phyloP scores from a whole-genome alignment of 2,113 vertebrate genomes.

The Scophthalmus maximus region DNA sequence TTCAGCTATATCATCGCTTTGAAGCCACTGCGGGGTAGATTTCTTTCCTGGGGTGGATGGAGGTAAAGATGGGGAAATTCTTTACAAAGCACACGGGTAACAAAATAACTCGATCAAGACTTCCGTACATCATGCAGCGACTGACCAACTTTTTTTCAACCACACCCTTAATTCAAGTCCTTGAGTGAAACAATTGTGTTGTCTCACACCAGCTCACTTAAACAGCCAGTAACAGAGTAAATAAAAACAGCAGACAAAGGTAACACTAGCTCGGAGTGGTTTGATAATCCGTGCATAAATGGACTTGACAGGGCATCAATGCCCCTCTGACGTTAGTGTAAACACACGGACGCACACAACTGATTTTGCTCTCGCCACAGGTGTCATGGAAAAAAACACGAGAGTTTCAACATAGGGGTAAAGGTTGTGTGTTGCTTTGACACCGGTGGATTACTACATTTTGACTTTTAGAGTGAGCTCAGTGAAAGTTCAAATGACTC shows the following conservation, averaged over 20 bases:
- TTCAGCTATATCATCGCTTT: too few relatives aligned
- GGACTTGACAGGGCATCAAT: neutral
- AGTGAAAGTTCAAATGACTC: neutral
- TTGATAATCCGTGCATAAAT: neutral
- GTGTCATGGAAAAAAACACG: neutral
- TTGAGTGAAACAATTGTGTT: neutral
- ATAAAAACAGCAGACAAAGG: neutral
- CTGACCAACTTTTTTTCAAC: neutral
- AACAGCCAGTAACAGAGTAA: neutral
- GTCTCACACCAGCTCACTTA: neutral
- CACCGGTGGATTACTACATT: neutral
- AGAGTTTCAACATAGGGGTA: neutral
- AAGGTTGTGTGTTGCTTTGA: neutral
- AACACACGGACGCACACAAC: constrained; percentile 3
- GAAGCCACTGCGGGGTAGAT: too few relatives aligned
- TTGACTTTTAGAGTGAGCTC: neutral
- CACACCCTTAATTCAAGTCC: neutral
- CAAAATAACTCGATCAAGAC: too few relatives aligned
- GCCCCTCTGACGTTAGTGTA: neutral
- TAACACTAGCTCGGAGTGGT: neutral
- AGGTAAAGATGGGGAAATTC: too few relatives aligned
- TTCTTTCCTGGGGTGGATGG: too few relatives aligned
- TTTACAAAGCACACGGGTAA: too few relatives aligned
- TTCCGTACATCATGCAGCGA: too few relatives aligned
- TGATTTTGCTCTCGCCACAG: constrained; percentile 9